Evolutionary conservation across 1,140 invertebrate genomes (phyloP).

Genomic region (Andricus grossulariae): DNA sequence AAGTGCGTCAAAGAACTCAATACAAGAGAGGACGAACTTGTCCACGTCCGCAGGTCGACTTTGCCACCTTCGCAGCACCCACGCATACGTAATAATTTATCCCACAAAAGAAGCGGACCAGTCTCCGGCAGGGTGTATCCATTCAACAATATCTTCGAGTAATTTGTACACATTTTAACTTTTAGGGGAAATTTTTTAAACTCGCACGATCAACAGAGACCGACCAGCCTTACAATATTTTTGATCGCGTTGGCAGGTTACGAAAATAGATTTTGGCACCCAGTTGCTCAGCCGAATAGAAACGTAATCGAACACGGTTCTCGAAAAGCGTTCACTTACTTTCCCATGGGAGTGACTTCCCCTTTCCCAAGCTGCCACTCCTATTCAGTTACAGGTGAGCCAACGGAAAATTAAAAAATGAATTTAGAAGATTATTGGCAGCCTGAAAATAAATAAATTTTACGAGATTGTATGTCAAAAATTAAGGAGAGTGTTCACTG

Average conservation of each 20-base stretch:
- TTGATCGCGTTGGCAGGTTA: constrained; percentile 56
- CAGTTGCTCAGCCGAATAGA: constrained; percentile 42
- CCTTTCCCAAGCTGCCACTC: background rate
- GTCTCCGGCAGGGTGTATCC: constrained; percentile 49
- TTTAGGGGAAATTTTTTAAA: background rate
- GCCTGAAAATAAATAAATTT: too few species aligned
- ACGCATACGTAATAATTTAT: constrained; percentile 67
- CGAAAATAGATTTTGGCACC: constrained; percentile 59
- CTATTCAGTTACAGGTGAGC: background rate
- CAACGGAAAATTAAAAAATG: background rate
- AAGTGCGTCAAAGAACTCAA: constrained; percentile 22
- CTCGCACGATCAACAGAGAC: constrained; percentile 12
- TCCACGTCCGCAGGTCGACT: constrained; percentile 35
- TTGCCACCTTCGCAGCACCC: constrained; percentile 45
- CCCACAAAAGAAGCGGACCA: constrained; percentile 56
- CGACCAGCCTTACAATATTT: constrained; percentile 57
- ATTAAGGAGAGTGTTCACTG: too few species aligned
- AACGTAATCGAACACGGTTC: constrained; percentile 41
- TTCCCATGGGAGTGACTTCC: constrained; percentile 55
- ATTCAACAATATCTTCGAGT: constrained; percentile 56
- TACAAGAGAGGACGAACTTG: constrained; percentile 15
- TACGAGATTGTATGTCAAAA: too few species aligned
- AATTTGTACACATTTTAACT: constrained; percentile 66
- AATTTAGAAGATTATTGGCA: background rate
- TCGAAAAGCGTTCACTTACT: constrained; percentile 48